A percentile compares a stretch with the other conserved stretches of the same genome.
phyloP scores from a whole-genome alignment of 2,797 vertebrate species.

The Crocidura indochinensis region DNA sequence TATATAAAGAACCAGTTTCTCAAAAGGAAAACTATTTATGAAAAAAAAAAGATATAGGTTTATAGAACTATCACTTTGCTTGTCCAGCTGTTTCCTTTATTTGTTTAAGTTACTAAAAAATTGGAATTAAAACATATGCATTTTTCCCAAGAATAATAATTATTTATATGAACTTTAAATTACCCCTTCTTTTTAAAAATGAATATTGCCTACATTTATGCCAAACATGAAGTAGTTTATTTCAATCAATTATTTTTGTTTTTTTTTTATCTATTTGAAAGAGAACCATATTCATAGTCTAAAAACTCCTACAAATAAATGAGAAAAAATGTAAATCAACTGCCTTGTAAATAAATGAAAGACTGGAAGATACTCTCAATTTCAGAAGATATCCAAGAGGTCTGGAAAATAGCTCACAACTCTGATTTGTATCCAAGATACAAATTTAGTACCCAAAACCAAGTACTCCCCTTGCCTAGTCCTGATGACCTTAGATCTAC shows the following conservation, averaged over 20 bases:
- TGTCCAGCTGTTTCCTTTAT: constrained; percentile 66
- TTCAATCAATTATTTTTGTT: constrained; percentile 31
- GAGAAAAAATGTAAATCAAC: constrained; percentile 29
- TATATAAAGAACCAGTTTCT: constrained; percentile 61
- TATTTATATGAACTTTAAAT: constrained; percentile 2
- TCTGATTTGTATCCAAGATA: too few species aligned
- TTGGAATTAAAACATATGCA: constrained; percentile 48
- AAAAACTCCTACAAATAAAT: constrained; percentile 32
- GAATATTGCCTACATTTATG: not conserved
- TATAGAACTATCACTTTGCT: constrained; percentile 1
- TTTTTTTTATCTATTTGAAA: constrained; percentile 44
- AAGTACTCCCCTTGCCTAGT: too few species aligned
- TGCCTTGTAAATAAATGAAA: not conserved
- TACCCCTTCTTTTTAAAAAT: constrained; percentile 49
- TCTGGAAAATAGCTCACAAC: not conserved
- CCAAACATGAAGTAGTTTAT: constrained; percentile 39
- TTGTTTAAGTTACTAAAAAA: constrained; percentile 19
- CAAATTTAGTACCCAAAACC: too few species aligned
- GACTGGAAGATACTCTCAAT: not conserved
- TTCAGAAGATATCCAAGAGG: not conserved
- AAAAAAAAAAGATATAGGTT: constrained; percentile 57
- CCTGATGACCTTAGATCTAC: too few species aligned
- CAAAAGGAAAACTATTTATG: constrained; percentile 74
- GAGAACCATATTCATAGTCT: not conserved
- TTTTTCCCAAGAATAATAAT: constrained; percentile 51